Conservation (phyloP, 2,113 vertebrate species). For the Myodes glareolus region DNA sequence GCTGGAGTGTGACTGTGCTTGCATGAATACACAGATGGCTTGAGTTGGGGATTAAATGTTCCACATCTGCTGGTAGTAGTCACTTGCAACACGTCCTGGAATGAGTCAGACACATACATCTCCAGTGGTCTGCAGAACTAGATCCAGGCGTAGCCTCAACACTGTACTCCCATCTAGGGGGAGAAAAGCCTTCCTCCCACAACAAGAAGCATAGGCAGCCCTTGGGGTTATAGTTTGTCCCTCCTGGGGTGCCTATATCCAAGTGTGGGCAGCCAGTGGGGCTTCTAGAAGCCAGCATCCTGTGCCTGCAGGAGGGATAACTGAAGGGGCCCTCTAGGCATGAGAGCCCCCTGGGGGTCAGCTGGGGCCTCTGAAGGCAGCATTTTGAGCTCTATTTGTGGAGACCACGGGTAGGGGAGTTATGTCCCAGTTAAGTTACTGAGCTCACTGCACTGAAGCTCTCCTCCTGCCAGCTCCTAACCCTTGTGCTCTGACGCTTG, state of each 20-base stretch:
- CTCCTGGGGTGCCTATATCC: not conserved
- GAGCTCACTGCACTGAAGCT: not conserved
- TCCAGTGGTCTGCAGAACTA: not conserved
- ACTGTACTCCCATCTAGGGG: not conserved
- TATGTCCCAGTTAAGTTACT: not conserved
- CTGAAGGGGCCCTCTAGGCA: not conserved
- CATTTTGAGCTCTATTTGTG: not conserved
- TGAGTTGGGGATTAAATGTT: not conserved
- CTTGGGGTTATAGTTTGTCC: not conserved
- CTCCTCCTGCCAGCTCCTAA: not conserved
- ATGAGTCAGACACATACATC: not conserved
- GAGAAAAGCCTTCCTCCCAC: not conserved
- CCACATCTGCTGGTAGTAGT: not conserved
- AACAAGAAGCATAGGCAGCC: not conserved
- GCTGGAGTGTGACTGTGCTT: not conserved
- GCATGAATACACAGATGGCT: not conserved
- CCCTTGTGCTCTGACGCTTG: not conserved
- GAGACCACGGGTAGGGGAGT: not conserved
- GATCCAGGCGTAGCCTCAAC: not conserved
- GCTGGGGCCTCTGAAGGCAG: not conserved
- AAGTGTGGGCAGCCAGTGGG: not conserved
- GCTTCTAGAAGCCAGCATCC: not conserved
- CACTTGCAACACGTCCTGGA: not conserved
- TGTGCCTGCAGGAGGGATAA: not conserved
- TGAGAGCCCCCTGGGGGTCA: not conserved